Evolutionary conservation across 2,888 invertebrate species (phyloP).

Genomic region (Tipula unca): DNA sequence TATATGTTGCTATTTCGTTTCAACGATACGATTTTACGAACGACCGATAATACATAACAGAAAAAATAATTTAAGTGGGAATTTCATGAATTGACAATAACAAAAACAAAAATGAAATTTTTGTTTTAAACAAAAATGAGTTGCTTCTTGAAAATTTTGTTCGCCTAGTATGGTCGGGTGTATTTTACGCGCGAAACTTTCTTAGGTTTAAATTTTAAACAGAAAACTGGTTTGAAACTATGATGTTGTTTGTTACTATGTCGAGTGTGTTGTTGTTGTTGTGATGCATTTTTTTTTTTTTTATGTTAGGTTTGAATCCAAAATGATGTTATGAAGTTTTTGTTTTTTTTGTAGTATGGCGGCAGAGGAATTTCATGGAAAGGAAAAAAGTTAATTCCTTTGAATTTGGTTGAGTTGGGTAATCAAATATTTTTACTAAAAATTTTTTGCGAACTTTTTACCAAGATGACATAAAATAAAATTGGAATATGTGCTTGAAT

Average conservation of each 20-base stretch:
- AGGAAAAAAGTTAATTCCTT: background rate
- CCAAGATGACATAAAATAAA: constrained; percentile 19
- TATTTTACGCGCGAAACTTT: constrained; percentile 41
- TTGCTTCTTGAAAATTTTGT: constrained; percentile 28
- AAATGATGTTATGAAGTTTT: background rate
- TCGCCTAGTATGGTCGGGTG: constrained; percentile 39
- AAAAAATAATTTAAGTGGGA: background rate
- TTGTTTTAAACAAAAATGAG: background rate
- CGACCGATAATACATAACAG: background rate
- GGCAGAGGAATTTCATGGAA: background rate
- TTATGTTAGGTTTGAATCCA: background rate
- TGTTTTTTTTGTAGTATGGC: background rate
- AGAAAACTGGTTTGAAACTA: background rate
- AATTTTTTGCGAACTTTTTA: constrained; percentile 20
- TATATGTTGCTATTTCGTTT: background rate
- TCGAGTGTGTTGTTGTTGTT: background rate
- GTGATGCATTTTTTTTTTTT: background rate
- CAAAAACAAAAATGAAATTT: background rate
- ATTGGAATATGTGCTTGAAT: constrained; percentile 16
- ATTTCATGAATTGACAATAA: background rate
- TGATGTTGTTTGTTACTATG: too few relatives aligned
- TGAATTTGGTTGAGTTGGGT: background rate
- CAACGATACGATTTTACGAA: too few relatives aligned
- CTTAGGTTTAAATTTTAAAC: background rate
- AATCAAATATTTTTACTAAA: background rate